Conservation (phyloP, 2,797 vertebrate species). For the Cirrhinus mrigala region DNA sequence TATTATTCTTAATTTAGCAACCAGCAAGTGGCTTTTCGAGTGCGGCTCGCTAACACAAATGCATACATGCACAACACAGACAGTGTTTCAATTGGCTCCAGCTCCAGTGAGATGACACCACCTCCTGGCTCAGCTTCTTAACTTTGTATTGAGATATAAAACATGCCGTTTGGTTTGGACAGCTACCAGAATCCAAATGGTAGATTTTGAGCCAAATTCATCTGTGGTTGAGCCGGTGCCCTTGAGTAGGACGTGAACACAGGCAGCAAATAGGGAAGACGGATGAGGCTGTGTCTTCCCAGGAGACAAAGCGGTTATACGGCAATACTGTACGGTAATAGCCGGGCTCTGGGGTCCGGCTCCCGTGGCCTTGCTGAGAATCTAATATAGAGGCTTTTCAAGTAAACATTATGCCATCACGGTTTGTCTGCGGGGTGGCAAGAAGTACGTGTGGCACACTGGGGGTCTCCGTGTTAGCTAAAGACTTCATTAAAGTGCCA, state of each 20-base stretch:
- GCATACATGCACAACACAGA: background rate
- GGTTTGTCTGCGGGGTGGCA: conserved; percentile 12
- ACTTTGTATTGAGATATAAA: conserved; percentile 27
- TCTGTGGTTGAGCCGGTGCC: conserved; percentile 37
- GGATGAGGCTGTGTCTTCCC: conserved; percentile 41
- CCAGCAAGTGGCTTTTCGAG: background rate
- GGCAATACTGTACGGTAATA: conserved; percentile 64
- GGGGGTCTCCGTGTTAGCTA: conserved; percentile 16
- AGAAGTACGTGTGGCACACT: background rate
- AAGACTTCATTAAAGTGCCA: conserved; percentile 46
- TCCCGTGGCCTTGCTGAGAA: conserved; percentile 70
- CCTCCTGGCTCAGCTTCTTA: conserved; percentile 12
- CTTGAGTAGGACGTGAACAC: conserved; percentile 37
- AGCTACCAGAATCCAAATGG: conserved; percentile 35
- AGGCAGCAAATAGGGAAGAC: conserved; percentile 37
- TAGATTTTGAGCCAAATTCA: conserved; percentile 47
- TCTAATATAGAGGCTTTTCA: conserved; percentile 48
- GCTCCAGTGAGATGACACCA: conserved; percentile 43
- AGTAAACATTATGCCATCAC: conserved; percentile 31
- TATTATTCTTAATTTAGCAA: background rate
- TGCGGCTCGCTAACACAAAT: background rate
- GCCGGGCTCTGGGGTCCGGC: conserved; percentile 64
- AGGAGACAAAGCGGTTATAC: conserved; percentile 60
- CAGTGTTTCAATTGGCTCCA: conserved; percentile 9
- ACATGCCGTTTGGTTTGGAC: conserved; percentile 29